A percentile compares a stretch with the other conserved stretches of the same genome.
These are phyloP conservation scores for Xylophagus ater DNA, from an alignment of 2,888 invertebrate species.

Conservation along the genomic window DNA sequence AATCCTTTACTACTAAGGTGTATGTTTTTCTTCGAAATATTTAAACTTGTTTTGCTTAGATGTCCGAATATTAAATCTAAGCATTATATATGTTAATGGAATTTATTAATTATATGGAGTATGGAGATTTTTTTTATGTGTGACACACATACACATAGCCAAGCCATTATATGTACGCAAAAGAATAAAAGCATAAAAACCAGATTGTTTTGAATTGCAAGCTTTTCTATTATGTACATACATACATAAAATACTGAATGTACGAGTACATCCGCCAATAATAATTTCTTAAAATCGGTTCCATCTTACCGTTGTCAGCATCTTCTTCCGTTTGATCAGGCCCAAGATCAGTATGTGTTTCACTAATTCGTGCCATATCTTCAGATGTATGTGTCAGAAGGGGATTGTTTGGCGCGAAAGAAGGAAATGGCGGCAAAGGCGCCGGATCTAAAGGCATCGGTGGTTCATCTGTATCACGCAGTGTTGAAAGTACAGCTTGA, in stretches of 20 bases:
- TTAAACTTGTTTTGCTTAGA: too few relatives aligned
- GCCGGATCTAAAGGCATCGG: slow-evolving; percentile 39
- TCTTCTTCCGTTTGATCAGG: slow-evolving; percentile 56
- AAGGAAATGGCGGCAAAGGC: slow-evolving; percentile 29
- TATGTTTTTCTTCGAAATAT: too few relatives aligned
- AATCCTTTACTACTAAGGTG: too few relatives aligned
- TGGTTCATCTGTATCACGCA: slow-evolving; percentile 55
- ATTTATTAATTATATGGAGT: too few relatives aligned
- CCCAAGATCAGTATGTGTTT: slow-evolving; percentile 53
- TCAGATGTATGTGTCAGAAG: slow-evolving; percentile 49
- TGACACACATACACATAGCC: slow-evolving; percentile 18
- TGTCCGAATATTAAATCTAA: too few relatives aligned
- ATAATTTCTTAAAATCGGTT: not conserved
- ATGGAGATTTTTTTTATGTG: too few relatives aligned
- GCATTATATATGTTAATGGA: too few relatives aligned
- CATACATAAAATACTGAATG: too few relatives aligned
- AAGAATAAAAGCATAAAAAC: too few relatives aligned
- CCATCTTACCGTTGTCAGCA: slow-evolving; percentile 55
- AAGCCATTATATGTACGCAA: slow-evolving; percentile 6
- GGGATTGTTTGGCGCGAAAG: slow-evolving; percentile 43
- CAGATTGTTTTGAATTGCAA: too few relatives aligned
- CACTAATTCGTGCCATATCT: slow-evolving; percentile 59
- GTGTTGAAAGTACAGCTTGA: slow-evolving; percentile 57
- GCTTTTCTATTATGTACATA: too few relatives aligned
- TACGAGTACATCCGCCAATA: too few relatives aligned